Evolutionary conservation across 1,140 invertebrate genomes (phyloP).

Genomic region (Agraylea sexmaculata): DNA sequence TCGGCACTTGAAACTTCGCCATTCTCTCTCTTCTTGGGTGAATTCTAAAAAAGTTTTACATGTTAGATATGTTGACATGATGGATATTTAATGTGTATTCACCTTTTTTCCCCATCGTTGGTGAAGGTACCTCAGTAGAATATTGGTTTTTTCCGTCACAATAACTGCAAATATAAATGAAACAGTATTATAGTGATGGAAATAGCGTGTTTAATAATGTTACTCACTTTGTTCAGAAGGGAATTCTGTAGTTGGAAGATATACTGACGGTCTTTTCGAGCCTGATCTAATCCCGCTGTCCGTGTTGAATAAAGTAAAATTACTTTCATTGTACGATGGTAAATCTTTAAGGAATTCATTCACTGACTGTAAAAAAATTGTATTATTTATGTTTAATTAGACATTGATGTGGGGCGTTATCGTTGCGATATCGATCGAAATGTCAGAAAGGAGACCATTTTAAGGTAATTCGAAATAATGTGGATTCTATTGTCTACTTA

Average conservation of each 20-base stretch:
- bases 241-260: constrained; percentile 79
- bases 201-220: constrained; percentile 8
- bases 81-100: too few relatives aligned
- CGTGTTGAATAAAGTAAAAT: constrained; percentile 80
- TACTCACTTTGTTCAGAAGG: constrained; percentile 77
- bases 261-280: constrained; percentile 77
- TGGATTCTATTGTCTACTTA: too few relatives aligned
- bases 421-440: too few relatives aligned
- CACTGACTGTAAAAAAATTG: constrained; percentile 48
- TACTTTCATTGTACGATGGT: constrained; percentile 80
- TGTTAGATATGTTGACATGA: too few relatives aligned
- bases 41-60: constrained; percentile 37
- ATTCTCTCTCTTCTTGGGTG: constrained; percentile 42
- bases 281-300: constrained; percentile 73
- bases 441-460: too few relatives aligned
- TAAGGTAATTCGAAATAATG: too few relatives aligned
- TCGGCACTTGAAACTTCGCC: constrained; percentile 27
- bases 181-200: constrained; percentile 7
- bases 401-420: too few relatives aligned
- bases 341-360: constrained; percentile 84
- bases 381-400: background rate
- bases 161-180: constrained; percentile 59
- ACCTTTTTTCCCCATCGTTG: constrained; percentile 91
- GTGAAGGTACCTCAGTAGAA: constrained; percentile 82
- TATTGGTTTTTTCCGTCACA: constrained; percentile 90